Conservation (phyloP, 1,140 invertebrate species). For the Ylistrum balloti region DNA sequence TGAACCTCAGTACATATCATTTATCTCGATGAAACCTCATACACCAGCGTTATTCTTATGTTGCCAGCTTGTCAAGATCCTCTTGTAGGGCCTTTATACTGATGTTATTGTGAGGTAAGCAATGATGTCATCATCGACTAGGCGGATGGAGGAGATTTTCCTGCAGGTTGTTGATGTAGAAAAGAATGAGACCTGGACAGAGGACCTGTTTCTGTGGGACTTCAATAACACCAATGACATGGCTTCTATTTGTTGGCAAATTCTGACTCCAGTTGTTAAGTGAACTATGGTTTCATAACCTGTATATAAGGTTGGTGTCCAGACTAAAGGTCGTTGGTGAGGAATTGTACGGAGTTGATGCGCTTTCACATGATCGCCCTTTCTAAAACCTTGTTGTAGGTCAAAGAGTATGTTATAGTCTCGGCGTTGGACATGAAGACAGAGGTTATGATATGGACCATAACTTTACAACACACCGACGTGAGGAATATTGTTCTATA, state of each 20-base stretch:
- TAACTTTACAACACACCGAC: not conserved
- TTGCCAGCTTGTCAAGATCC: slow-evolving; percentile 26
- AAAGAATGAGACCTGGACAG: slow-evolving; percentile 57
- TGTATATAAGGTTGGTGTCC: too few relatives aligned
- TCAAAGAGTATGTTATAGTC: not conserved
- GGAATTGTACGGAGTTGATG: too few relatives aligned
- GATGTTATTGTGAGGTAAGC: slow-evolving; percentile 39
- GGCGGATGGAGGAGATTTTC: slow-evolving; percentile 41
- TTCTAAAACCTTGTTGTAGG: too few relatives aligned
- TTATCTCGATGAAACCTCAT: not conserved
- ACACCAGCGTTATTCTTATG: not conserved
- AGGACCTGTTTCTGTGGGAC: slow-evolving; percentile 64
- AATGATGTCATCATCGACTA: slow-evolving; percentile 54
- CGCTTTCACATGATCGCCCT: too few relatives aligned
- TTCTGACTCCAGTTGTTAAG: too few relatives aligned
- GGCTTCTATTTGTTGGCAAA: too few relatives aligned
- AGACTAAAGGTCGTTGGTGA: too few relatives aligned
- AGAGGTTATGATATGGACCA: not conserved
- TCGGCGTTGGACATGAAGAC: not conserved
- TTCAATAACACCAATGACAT: too few relatives aligned
- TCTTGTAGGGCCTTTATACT: slow-evolving; percentile 29
- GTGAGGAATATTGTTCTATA: slow-evolving; percentile 7
- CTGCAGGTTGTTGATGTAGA: slow-evolving; percentile 63
- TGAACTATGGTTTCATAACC: too few relatives aligned
- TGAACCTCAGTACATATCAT: not conserved